Evolutionary conservation across 1,140 invertebrate species (phyloP).

Genomic region (Drosophila pseudoobscura): DNA sequence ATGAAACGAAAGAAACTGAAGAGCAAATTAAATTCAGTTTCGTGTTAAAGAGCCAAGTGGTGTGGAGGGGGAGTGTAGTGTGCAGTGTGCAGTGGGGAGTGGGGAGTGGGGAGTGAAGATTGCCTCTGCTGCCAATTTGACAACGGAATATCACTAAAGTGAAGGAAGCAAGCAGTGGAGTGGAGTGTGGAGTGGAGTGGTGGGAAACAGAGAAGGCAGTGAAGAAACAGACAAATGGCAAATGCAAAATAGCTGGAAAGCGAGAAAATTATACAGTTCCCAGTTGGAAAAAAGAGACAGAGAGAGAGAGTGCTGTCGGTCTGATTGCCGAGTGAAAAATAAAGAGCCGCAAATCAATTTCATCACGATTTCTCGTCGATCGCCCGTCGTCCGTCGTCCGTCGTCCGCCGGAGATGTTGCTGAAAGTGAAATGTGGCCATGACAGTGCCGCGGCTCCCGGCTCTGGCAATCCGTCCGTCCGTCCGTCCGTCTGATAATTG

Average conservation of each 20-base stretch:
- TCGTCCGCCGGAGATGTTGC: conserved; percentile 38
- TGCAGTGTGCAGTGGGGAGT: conserved; percentile 2
- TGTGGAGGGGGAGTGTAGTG: background rate
- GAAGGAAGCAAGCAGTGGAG: conserved; percentile 41
- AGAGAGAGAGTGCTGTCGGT: conserved; percentile 35
- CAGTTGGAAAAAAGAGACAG: background rate
- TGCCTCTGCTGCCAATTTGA: conserved; percentile 67
- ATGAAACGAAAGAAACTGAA: conserved; percentile 39
- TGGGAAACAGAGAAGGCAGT: background rate
- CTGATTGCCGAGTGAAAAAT: conserved; percentile 65
- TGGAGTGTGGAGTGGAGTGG: background rate
- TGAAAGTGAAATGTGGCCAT: conserved; percentile 79
- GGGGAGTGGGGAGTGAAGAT: background rate
- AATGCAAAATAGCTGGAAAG: conserved; percentile 81
- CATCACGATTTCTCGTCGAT: conserved; percentile 77
- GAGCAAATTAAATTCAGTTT: conserved; percentile 79
- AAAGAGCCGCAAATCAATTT: conserved; percentile 78
- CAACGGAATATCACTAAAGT: conserved; percentile 57
- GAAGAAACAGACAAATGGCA: conserved; percentile 39
- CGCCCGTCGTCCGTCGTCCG: background rate
- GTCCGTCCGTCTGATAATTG: conserved; percentile 63
- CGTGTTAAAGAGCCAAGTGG: conserved; percentile 72
- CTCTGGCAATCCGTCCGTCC: conserved; percentile 40
- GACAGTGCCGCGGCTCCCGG: conserved; percentile 52
- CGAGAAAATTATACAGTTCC: conserved; percentile 69